A percentile compares a stretch with the other conserved stretches of the same genome.
These are phyloP conservation scores for Rhodeus uyekii DNA, from an alignment of 2,797 vertebrate species.

Conservation along the genomic window DNA sequence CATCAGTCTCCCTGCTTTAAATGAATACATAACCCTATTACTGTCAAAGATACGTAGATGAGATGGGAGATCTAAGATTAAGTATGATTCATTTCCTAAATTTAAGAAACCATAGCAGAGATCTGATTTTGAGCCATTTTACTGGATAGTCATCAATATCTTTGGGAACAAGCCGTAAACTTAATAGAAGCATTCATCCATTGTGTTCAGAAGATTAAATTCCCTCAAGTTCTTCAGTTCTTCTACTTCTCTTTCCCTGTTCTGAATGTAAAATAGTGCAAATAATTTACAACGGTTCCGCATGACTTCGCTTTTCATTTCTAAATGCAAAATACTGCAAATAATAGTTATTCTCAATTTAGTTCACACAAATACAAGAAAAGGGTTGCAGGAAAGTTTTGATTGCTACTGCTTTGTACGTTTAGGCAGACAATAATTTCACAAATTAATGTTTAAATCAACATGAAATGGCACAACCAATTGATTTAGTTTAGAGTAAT, in stretches of 20 bases:
- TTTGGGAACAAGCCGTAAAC: neutral
- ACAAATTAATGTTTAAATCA: neutral
- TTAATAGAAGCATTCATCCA: neutral
- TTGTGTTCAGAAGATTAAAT: constrained; percentile 12
- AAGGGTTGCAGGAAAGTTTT: neutral
- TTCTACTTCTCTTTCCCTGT: neutral
- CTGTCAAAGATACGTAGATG: constrained; percentile 5
- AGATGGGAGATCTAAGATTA: neutral
- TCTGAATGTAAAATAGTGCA: constrained; percentile 10
- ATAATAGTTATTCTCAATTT: constrained; percentile 10
- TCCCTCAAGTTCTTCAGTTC: neutral
- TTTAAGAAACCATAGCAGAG: neutral
- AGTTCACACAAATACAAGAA: neutral
- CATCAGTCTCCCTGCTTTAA: neutral
- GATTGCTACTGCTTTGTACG: neutral
- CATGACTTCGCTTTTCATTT: constrained; percentile 18
- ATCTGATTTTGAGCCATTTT: neutral
- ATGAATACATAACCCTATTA: neutral
- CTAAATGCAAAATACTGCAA: constrained; percentile 8
- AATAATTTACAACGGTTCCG: constrained; percentile 23
- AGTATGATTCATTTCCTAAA: neutral
- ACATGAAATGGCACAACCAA: neutral
- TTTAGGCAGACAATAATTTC: neutral
- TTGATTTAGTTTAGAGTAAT: neutral
- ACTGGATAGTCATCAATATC: constrained; percentile 5